These are phyloP conservation scores for Steinernema hermaphroditum DNA, from an alignment of 2,888 invertebrate species.

Conservation along the genomic window DNA sequence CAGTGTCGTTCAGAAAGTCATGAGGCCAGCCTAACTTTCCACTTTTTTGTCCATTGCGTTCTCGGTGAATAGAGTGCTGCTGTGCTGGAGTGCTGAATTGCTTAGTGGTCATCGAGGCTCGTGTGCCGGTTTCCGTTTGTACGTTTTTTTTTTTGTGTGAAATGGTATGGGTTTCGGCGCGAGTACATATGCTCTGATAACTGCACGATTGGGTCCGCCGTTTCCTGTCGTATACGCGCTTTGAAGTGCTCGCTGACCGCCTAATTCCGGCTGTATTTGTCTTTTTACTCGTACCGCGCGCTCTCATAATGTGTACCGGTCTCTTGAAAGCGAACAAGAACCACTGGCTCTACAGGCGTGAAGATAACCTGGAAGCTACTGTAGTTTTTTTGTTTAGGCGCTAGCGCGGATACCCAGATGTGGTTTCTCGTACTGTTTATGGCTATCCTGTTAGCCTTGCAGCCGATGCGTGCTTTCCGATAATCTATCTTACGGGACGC, in stretches of 20 bases:
- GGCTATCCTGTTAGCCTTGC: conserved; percentile 1
- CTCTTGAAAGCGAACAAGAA: too few relatives aligned
- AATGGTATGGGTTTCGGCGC: background rate
- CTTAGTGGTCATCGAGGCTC: too few relatives aligned
- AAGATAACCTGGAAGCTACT: too few relatives aligned
- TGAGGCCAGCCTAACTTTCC: too few relatives aligned
- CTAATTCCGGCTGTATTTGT: background rate
- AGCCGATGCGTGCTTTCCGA: background rate
- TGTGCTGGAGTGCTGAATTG: too few relatives aligned
- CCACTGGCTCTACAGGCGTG: too few relatives aligned
- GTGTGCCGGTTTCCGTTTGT: too few relatives aligned
- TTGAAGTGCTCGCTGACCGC: background rate
- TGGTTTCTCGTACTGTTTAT: conserved; percentile 20
- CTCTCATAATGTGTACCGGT: background rate
- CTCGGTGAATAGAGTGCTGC: too few relatives aligned
- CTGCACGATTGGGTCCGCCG: background rate
- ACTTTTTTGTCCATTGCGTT: too few relatives aligned
- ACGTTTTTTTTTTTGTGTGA: background rate
- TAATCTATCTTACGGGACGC: conserved; percentile 14
- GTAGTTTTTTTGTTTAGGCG: too few relatives aligned
- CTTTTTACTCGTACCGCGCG: conserved; percentile 19
- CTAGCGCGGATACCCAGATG: too few relatives aligned
- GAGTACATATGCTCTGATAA: background rate
- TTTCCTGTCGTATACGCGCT: conserved; percentile 19
- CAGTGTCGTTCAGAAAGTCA: background rate